phyloP scores from a whole-genome alignment of 2,888 invertebrate genomes.

The Zele albiditarsus region DNA sequence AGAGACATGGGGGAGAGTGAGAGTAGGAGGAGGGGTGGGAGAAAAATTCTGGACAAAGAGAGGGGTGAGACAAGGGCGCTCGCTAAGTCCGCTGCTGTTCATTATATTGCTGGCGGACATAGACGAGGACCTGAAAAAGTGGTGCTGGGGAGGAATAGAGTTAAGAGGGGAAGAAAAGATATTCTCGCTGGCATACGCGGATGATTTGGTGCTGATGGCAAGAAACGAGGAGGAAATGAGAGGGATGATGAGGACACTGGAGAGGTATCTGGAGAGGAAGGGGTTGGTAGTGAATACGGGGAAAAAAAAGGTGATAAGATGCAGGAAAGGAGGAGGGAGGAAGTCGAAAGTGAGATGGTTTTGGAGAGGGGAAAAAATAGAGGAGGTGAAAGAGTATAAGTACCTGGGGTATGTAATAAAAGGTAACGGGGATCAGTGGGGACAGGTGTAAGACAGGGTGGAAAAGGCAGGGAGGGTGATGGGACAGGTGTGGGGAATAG shows the following conservation, averaged over 20 bases:
- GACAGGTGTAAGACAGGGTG: background rate
- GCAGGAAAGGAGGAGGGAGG: background rate
- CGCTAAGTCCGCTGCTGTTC: constrained; percentile 5
- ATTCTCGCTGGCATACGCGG: no score
- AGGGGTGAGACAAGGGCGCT: background rate
- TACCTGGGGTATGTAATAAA: background rate
- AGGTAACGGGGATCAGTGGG: background rate
- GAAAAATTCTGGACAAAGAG: background rate
- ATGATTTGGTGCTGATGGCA: no score
- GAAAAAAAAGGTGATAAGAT: no score
- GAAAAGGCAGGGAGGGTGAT: background rate
- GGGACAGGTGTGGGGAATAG: constrained; percentile 46
- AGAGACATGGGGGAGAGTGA: background rate
- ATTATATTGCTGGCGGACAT: constrained; percentile 5
- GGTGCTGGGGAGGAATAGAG: background rate
- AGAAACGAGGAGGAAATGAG: no score
- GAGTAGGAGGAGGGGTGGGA: constrained; percentile 1
- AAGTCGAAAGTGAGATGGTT: constrained; percentile 11
- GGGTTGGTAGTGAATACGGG: no score
- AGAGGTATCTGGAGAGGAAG: no score
- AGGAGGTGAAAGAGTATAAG: constrained; percentile 19
- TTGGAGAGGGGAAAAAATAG: background rate
- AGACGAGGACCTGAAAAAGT: background rate
- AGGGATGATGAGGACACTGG: no score
- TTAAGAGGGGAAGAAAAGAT: background rate